Conservation (phyloP, 2,113 vertebrate species). For the Saimiri boliviensis region DNA sequence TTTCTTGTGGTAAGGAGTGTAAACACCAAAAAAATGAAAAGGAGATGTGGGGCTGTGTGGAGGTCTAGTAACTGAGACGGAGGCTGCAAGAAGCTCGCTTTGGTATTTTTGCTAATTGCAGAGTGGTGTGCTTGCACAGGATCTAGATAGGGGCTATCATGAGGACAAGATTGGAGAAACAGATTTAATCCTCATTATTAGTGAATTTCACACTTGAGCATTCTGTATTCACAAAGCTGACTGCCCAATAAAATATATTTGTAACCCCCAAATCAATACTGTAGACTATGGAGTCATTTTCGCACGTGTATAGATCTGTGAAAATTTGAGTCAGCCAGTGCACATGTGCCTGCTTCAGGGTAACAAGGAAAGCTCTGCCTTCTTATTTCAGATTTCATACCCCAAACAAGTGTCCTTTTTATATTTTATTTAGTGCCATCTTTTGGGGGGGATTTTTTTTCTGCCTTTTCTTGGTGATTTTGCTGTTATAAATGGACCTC, state of each 20-base stretch:
- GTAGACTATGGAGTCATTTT: background rate
- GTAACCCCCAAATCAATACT: background rate
- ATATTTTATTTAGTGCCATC: background rate
- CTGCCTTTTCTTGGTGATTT: background rate
- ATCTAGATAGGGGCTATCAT: background rate
- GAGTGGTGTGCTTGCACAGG: accelerated
- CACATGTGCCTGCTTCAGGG: background rate
- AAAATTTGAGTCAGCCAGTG: background rate
- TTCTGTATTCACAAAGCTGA: background rate
- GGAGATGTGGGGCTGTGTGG: background rate
- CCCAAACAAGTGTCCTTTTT: background rate
- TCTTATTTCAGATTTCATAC: background rate
- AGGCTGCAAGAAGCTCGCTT: background rate
- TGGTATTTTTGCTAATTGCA: background rate
- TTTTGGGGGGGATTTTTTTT: background rate
- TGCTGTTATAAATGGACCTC: background rate
- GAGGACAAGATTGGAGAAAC: background rate
- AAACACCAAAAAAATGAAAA: background rate
- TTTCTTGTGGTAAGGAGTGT: background rate
- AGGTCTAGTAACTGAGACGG: background rate
- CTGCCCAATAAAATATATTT: background rate
- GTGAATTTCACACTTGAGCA: background rate
- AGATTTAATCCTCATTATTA: background rate
- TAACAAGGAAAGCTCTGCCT: background rate
- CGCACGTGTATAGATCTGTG: background rate